A percentile compares a stretch with the other conserved stretches of the same genome.
phyloP scores from a whole-genome alignment of 2,113 vertebrate species.

The Semicossyphus pulcher region DNA sequence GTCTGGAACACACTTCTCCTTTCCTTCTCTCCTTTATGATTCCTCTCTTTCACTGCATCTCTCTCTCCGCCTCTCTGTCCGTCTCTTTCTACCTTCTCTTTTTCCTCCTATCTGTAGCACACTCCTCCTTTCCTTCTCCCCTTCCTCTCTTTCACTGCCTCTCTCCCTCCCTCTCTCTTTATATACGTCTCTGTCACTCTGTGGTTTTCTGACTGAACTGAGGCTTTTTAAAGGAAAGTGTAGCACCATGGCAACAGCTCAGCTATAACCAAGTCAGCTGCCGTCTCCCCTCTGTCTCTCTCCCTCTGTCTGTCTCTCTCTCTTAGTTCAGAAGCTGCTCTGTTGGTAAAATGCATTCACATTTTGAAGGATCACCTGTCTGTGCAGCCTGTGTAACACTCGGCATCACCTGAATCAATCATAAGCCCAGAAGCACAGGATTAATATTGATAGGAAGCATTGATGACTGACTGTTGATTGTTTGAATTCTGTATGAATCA shows the following conservation, averaged over 20 bases:
- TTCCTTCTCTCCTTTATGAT: no score
- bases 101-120: slow-evolving; percentile 3
- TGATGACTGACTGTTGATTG: background rate
- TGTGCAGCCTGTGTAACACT: background rate
- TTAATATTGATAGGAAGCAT: background rate
- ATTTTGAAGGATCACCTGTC: background rate
- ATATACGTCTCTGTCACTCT: background rate
- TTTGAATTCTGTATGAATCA: no score
- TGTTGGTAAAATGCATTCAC: slow-evolving; percentile 7
- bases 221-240: slow-evolving; percentile 14
- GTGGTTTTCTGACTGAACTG: background rate
- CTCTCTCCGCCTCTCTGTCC: slow-evolving; percentile 8
- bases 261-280: slow-evolving; percentile 19
- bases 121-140: background rate
- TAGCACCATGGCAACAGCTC: slow-evolving; percentile 53
- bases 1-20: no score
- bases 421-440: background rate
- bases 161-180: background rate
- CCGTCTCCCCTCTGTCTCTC: background rate
- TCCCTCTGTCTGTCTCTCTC: slow-evolving; percentile 2
- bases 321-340: slow-evolving; percentile 7
- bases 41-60: no score
- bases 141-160: background rate
- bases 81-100: slow-evolving; percentile 8
- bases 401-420: background rate